Conservation (phyloP, 2,113 vertebrate genomes). For the Astatoreochromis straeleni region DNA sequence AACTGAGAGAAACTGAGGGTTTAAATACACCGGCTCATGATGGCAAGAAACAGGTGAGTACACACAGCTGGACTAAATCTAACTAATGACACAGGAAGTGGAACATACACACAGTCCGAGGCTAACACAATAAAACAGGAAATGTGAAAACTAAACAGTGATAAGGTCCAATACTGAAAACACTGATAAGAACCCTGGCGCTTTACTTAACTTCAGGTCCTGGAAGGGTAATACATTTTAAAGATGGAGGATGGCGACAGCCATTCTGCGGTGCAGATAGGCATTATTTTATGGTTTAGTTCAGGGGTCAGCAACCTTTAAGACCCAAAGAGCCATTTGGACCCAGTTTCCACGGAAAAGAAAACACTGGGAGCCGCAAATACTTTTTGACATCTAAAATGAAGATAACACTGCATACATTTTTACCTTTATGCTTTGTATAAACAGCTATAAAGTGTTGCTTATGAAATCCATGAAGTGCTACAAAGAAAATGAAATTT, state of each 20-base stretch:
- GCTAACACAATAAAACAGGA: background rate
- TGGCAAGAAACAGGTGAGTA: background rate
- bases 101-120: background rate
- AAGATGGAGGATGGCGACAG: background rate
- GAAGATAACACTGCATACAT: too few relatives aligned
- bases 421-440: too few relatives aligned
- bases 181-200: fast-evolving
- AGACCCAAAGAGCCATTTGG: too few relatives aligned
- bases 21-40: background rate
- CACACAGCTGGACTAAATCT: background rate
- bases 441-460: too few relatives aligned
- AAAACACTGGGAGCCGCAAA: too few relatives aligned
- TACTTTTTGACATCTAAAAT: too few relatives aligned
- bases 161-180: fast-evolving
- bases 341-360: too few relatives aligned
- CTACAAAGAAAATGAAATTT: too few relatives aligned
- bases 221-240: background rate
- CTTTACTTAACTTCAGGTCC: background rate
- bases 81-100: background rate
- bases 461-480: too few relatives aligned
- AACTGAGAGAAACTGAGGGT: background rate
- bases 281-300: too few relatives aligned
- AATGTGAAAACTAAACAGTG: background rate
- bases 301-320: too few relatives aligned
- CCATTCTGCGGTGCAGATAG: too few relatives aligned